Base-by-base conservation (phyloP, 1,140 invertebrate species). In the Prorops nasuta region DNA sequence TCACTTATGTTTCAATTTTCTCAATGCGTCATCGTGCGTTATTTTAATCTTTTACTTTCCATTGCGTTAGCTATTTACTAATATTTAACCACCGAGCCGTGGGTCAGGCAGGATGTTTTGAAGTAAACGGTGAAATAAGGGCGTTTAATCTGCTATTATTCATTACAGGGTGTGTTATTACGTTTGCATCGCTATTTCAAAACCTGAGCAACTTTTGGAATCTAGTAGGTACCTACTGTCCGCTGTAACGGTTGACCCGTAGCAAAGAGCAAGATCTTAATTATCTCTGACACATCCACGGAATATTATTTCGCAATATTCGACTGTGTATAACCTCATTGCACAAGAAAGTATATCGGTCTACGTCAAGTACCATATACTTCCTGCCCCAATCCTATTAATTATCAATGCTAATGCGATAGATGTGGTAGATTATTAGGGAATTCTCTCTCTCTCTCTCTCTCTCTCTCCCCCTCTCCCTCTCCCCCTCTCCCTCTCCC, bases 221-320 rank as follows among this genome's bases (percentile, higher is more conserved):
- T n/a, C n/a, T n/a, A n/a, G n/a, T n/a, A n/a, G n/a, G n/a, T n/a
- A n/a, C n/a, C n/a, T n/a, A n/a, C 24, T 28, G 4, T 51, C 49
- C 18, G 1, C 28, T 35, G 36, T 32, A 34, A 19, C 9, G 12
- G 24, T 12, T 20, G 32, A 31, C 40, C 43, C 48, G 48, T 28
- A 10, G 10, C 24, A 28, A 10, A 28, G 24, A 10, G 24, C 24
- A 10, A 28, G 10, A 28, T 6, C 24, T 28, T 28, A 28, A 28
- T 28, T 28, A 28, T 28, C 24, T 4, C n/a, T 44, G 28, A 38
- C 15, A 38, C 24, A 34, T 42, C 36, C 43, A 44, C 42, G 49
- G 21, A n/a, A 37, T 38, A 36, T 46, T 51, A 51, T 40, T 28
- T 28, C 24, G 4, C 24, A 28, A 28, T 10, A 10, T 28, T 28